A percentile compares a stretch with the other conserved stretches of the same genome.
Evolutionary conservation across 2,888 invertebrate genomes (phyloP).

Genomic region (Hypena proboscidalis): DNA sequence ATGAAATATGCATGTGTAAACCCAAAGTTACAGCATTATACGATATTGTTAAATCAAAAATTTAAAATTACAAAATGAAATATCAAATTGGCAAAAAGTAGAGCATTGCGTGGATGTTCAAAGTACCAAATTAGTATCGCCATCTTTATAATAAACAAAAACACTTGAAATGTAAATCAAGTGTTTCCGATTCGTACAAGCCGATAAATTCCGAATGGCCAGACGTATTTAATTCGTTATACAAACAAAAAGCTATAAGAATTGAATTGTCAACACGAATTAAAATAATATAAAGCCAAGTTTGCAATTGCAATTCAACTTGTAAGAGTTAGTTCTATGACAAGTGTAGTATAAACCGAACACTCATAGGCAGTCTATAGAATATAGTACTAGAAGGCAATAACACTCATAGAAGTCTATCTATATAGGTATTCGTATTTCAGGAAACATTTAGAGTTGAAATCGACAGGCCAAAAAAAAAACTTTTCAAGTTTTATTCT

Average conservation of each 20-base stretch:
- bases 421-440: no score
- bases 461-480: no score
- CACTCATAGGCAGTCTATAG: no score
- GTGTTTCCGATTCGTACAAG: slow-evolving; percentile 27
- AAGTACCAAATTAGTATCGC: slow-evolving; percentile 26
- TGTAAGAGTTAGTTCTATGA: no score
- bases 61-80: slow-evolving; percentile 11
- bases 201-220: slow-evolving; percentile 25
- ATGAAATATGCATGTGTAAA: slow-evolving; percentile 18
- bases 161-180: slow-evolving; percentile 25
- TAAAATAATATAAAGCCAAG: no score
- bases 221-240: slow-evolving; percentile 30
- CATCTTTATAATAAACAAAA: slow-evolving; percentile 25
- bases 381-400: no score
- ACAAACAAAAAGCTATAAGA: slow-evolving; percentile 23
- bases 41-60: slow-evolving; percentile 8
- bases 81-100: slow-evolving; percentile 25
- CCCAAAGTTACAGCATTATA: slow-evolving; percentile 4
- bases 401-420: no score
- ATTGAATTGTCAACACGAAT: slow-evolving; percentile 51
- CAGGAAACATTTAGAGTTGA: no score
- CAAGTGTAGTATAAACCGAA: no score
- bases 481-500: no score
- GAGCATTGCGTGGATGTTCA: slow-evolving; percentile 16
- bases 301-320: no score